phyloP scores from a whole-genome alignment of 2,888 invertebrate species.

The Agrilus cyanescens region DNA sequence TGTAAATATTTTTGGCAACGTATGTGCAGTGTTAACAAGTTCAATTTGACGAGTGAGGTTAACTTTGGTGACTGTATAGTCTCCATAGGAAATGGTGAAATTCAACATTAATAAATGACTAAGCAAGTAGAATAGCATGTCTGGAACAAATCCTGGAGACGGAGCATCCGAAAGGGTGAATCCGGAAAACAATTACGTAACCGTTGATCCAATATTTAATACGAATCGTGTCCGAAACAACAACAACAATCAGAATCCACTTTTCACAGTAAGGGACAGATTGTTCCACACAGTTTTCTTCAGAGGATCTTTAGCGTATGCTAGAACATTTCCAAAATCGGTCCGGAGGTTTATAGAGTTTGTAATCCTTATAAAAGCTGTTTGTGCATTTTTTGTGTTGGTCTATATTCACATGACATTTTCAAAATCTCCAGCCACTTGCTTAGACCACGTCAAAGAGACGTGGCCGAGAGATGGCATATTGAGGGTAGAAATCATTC shows the following conservation, averaged over 20 bases:
- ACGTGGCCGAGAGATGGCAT: constrained; percentile 95
- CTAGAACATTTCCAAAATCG: constrained; percentile 76
- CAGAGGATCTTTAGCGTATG: constrained; percentile 84
- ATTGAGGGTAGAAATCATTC: constrained; percentile 76
- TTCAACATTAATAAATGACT: constrained; percentile 9
- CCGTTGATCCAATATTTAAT: constrained; percentile 45
- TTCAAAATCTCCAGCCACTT: constrained; percentile 84
- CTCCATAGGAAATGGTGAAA: too few relatives aligned
- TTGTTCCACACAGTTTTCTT: constrained; percentile 92
- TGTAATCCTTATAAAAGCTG: constrained; percentile 66
- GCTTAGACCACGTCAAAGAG: constrained; percentile 75
- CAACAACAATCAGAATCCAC: constrained; percentile 56
- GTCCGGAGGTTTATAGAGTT: constrained; percentile 75
- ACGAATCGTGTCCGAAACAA: constrained; percentile 39
- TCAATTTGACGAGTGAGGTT: too few relatives aligned
- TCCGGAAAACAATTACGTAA: constrained; percentile 32
- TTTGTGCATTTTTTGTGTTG: constrained; percentile 77
- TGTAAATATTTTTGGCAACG: too few relatives aligned
- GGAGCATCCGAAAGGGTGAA: constrained; percentile 20
- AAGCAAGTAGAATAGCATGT: constrained; percentile 13
- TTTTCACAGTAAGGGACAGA: constrained; percentile 79
- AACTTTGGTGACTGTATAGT: too few relatives aligned
- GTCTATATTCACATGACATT: constrained; percentile 93
- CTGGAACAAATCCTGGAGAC: constrained; percentile 18
- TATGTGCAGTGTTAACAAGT: too few relatives aligned